Base-by-base conservation (phyloP, 2,113 vertebrate genomes). In the Thalassarche chlororhynchos region DNA sequence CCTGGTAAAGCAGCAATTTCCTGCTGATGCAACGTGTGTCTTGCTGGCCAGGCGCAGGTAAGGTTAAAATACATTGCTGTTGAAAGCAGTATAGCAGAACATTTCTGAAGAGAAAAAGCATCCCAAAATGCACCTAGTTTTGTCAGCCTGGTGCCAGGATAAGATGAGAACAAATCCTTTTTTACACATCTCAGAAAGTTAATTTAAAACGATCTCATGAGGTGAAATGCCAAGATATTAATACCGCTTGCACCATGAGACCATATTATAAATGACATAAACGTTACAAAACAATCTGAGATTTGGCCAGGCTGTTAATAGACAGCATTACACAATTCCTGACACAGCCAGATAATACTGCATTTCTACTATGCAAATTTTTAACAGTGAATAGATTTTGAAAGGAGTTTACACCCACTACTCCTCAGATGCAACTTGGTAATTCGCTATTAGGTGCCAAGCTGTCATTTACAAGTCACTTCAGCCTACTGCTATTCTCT, bases 271-370 rank as follows among this genome's bases (percentile, higher is more conserved):
- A 88, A 64, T 90, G 89, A 90, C 91, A 96, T 20, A 52, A 93
- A 93, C 19, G 71, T 97, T 97, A 97, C 91, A 95, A 96, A 97
- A 95, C 96, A 72, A 84, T 14, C 90, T 96, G 97, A 97, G 95
- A 87, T 52, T 40, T 64, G 88, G 95, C 92, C 97, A 97, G 90
- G 96, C 93, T 95, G 92, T 94, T 94, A 96, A 96, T 64, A 97
- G 97, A 66, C 80, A 89, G 87, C 85, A 69, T 96, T 95, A 97
- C 90, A 93, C 94, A 96, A 97, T 93, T 90, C 84, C 93, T 94
- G 69, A 75, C 95, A 84, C 5, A 75, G 85, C 36, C 71, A 82
- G 60, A 52, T 68, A 94, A 92, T 75, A 17, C 83, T 69, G 79
- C n/a, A n/a, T 38, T 80, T 64, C 83, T 74, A 6, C 90, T 46